Base-by-base conservation (phyloP, 1,140 invertebrate species). In the Melanaphis sacchari region DNA sequence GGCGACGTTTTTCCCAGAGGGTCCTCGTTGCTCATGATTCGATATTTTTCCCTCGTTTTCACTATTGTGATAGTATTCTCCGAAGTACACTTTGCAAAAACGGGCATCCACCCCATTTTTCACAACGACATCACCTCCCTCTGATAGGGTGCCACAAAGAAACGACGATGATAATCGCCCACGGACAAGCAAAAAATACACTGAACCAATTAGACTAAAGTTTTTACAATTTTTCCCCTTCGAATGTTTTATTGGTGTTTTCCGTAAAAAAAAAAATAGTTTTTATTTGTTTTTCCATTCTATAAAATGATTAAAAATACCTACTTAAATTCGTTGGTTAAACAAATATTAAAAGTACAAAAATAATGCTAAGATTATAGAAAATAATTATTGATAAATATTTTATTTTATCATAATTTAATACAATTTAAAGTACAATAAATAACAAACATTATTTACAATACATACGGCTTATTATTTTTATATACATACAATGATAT, bases 41-140 rank as follows among this genome's bases (percentile, higher is more conserved):
- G 91, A 93, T 93, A 93, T 93, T 93, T 76, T 93, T 93, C 91
- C 91, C 91, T 93, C 91, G 91, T 93, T 93, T 93, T 85, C 91
- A 54, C 91, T 82, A 93, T 93, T 93, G 91, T 93, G 91, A 84
- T 84, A 81, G 81, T 84, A 93, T 93, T 54, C 91, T 84, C 91
- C 49, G 91, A 85, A 84, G 91, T 93, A 93, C 91, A 54, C 91
- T 93, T 85, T 84, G n/a, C 46, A 41, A 85, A 93, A 92, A 92
- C 76, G 76, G 43, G 81, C 91, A 7, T 93, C 81, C 84, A 93
- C 91, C 91, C 91, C 91, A 93, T 93, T 93, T 93, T 93, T 85
- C 91, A 93, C 81, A 8, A 84, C 81, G 38, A 36, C 43, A 18
- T 43, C 90, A 46, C 91, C 91, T 81, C 59, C 76, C 87, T 54